These are phyloP conservation scores for Trissonchulus latispiculum DNA, from an alignment of 2,888 invertebrate genomes.

Conservation along the genomic window DNA sequence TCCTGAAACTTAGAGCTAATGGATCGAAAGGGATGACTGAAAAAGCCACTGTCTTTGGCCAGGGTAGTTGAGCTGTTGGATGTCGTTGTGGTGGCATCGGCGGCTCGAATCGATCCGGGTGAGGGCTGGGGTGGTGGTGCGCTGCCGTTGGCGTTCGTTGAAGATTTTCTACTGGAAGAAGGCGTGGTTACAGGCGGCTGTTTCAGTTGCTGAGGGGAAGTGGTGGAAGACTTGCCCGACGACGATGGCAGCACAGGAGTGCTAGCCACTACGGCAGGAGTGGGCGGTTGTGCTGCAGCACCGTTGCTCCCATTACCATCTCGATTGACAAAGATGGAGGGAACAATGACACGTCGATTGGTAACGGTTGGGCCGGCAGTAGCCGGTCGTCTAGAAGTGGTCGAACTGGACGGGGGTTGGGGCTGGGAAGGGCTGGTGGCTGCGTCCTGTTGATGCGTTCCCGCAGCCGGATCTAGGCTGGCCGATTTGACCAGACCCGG, in stretches of 20 bases:
- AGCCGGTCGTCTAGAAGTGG: no score
- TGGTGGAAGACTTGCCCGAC: background rate
- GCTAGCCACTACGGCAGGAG: background rate
- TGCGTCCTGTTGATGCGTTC: background rate
- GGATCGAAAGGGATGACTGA: slow-evolving; percentile 20
- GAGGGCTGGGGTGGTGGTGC: background rate
- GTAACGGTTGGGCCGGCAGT: background rate
- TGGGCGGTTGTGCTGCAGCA: background rate
- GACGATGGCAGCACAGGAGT: background rate
- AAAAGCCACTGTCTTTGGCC: slow-evolving; percentile 17
- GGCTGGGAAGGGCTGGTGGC: background rate
- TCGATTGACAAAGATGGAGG: background rate
- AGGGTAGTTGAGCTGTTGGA: background rate
- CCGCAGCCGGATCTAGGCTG: background rate
- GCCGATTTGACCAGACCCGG: background rate
- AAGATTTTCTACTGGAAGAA: background rate
- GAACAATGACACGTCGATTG: background rate
- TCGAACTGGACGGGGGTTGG: no score
- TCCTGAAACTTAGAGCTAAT: slow-evolving; percentile 21
- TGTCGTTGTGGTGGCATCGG: background rate
- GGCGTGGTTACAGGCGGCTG: no score
- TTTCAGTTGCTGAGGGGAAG: no score
- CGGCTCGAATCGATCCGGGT: background rate
- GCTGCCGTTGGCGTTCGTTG: background rate
- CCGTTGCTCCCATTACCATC: background rate